Evolutionary conservation across 2,113 vertebrate genomes (phyloP).

Genomic region (Daphoenositta chrysoptera): DNA sequence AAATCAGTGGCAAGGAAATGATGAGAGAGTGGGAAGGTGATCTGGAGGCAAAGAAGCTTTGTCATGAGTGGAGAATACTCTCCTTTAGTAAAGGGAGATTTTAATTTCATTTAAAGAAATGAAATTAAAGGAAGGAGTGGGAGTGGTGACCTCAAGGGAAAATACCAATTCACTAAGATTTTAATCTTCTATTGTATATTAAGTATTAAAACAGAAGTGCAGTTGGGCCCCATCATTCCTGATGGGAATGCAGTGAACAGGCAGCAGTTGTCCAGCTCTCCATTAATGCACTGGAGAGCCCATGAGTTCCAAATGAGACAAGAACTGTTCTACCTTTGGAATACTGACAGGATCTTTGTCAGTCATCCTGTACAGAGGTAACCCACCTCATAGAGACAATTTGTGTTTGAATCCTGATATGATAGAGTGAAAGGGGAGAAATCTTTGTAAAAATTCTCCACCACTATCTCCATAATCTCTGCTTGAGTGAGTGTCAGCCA

Average conservation of each 20-base stretch:
- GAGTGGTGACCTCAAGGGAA: neutral
- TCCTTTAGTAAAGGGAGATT: neutral
- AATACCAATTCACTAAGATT: neutral
- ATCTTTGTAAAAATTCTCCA: constrained; percentile 74
- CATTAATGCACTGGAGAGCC: neutral
- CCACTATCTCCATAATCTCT: constrained; percentile 83
- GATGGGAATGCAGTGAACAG: neutral
- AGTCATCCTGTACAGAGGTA: neutral
- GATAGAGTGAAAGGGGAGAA: constrained; percentile 58
- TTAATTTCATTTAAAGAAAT: neutral
- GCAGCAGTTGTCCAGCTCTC: neutral
- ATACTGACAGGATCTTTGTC: neutral
- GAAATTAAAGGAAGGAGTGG: neutral
- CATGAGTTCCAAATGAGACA: neutral
- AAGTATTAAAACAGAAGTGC: neutral
- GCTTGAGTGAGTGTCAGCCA: constrained; percentile 80
- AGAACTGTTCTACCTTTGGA: neutral
- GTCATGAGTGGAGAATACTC: neutral
- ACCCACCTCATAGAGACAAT: neutral
- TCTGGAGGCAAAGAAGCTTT: neutral
- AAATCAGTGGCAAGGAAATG: neutral
- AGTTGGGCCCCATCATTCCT: neutral
- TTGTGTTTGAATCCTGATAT: constrained; percentile 23
- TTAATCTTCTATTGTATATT: neutral
- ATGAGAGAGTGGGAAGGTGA: neutral